phyloP scores from a whole-genome alignment of 2,797 vertebrate species.

The Aplochiton taeniatus region DNA sequence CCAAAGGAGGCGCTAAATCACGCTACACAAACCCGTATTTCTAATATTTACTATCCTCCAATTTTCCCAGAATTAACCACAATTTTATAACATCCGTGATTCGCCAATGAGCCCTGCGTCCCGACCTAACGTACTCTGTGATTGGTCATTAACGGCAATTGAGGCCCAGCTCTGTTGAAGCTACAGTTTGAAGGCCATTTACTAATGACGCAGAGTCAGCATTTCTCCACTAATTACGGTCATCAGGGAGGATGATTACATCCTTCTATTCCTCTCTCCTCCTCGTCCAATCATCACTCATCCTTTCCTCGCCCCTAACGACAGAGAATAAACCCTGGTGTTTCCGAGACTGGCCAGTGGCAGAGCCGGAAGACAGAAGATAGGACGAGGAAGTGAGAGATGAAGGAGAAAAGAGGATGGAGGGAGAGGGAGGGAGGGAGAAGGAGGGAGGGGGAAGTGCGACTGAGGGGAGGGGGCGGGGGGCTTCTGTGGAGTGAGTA shows the following conservation, averaged over 20 bases:
- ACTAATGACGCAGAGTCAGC: conserved; percentile 49
- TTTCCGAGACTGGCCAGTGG: conserved; percentile 57
- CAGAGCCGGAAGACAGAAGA: conserved; percentile 68
- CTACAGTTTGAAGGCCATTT: too few species aligned
- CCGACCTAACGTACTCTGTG: conserved; percentile 36
- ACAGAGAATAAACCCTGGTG: conserved; percentile 69
- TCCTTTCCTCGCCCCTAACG: conserved; percentile 62
- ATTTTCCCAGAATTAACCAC: too few species aligned
- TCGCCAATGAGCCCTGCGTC: conserved; percentile 32
- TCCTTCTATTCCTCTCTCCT: conserved; percentile 49
- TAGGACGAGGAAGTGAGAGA: conserved; percentile 42
- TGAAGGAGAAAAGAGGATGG: conserved; percentile 13
- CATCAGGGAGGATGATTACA: conserved; percentile 77
- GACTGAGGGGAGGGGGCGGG: conserved; percentile 9
- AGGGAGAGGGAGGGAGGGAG: conserved; percentile 10
- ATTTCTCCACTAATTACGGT: conserved; percentile 69
- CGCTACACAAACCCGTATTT: too few species aligned
- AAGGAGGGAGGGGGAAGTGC: conserved; percentile 9
- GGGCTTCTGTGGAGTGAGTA: conserved; percentile 41
- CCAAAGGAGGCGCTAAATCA: too few species aligned
- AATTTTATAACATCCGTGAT: background rate
- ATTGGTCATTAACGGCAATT: conserved; percentile 52
- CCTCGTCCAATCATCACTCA: conserved; percentile 45
- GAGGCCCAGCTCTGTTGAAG: too few species aligned
- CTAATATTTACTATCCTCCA: too few species aligned